Evolutionary conservation across 2,797 vertebrate genomes (phyloP), one percentile per base, ranked within the genome.

Genomic region (Pteropus rufus): DNA sequence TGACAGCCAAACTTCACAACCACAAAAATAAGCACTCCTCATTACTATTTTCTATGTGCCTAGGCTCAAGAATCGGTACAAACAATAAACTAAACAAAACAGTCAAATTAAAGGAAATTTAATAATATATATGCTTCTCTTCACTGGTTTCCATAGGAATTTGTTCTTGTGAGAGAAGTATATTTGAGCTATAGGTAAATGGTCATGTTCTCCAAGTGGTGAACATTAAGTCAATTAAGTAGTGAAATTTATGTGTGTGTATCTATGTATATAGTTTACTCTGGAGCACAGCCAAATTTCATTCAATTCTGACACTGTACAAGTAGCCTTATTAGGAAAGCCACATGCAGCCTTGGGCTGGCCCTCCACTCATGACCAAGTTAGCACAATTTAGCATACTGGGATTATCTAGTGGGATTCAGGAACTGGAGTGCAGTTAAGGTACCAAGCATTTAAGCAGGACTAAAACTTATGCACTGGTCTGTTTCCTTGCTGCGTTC

Each of bases 171-270:
- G 62, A 96, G 10, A 34, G 14, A 39, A 65, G 29, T 79, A 19
- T 69, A 18, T 79, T n/a, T 46, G 64, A 65, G 24, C 73, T 87
- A n/a, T 18, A n/a, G 21, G 87, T 62, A 77, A 64, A 58, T 24
- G 56, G 46, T 23, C 62, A 26, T 58, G 15, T 64, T 95, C 41
- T 87, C 34, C 26, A 79, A 81, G 36, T 36, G 64, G n/a, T 64
- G 31, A 92, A 93, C 93, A 75, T 83, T 89, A 95, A 96, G 36
- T 75, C 64, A 92, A 6, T 56, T 54, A 58, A 87, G 39, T 73
- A 73, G 31, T 73, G 10, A 90, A 94, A 94, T 86, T 91, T 67
- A 21, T 86, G 31, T 52, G 60, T 84, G 34, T 56, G 10, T 75
- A 14, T 56, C 21, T 64, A 34, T 73, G 18, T 12, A 29, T 82